phyloP scores from a whole-genome alignment of 2,113 vertebrate genomes.

The Hemicordylus capensis region DNA sequence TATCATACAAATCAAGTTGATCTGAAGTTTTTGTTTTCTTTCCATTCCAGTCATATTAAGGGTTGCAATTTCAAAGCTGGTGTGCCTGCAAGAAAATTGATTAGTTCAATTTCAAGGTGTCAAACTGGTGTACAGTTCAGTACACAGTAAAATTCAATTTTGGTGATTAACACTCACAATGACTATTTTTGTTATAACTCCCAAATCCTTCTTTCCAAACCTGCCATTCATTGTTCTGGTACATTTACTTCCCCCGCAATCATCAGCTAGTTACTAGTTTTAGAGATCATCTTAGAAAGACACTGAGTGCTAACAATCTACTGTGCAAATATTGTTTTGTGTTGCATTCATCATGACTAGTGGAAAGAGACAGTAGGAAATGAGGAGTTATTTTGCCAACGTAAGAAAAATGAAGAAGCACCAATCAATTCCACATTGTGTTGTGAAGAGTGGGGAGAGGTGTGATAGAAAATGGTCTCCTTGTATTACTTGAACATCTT shows the following conservation, averaged over 20 bases:
- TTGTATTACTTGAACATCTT: not conserved
- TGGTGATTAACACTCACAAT: slow-evolving; percentile 61
- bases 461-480: slow-evolving; percentile 50
- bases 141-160: slow-evolving; percentile 64
- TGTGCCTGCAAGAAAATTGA: slow-evolving; percentile 68
- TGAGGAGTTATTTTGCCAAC: slow-evolving; percentile 55
- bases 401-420: slow-evolving; percentile 62
- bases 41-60: slow-evolving; percentile 65
- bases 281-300: slow-evolving; percentile 62
- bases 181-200: slow-evolving; percentile 66
- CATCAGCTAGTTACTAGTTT: slow-evolving; percentile 60
- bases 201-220: slow-evolving; percentile 63
- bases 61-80: slow-evolving; percentile 61
- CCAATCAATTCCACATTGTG: slow-evolving; percentile 33
- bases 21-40: slow-evolving; percentile 58
- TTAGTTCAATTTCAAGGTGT: slow-evolving; percentile 76
- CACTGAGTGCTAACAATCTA: slow-evolving; percentile 69
- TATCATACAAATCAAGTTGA: too few species aligned
- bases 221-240: slow-evolving; percentile 65
- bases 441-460: slow-evolving; percentile 5
- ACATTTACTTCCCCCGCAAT: slow-evolving; percentile 63
- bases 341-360: slow-evolving; percentile 67
- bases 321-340: slow-evolving; percentile 59
- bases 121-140: slow-evolving; percentile 72
- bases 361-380: slow-evolving; percentile 63